A percentile compares a stretch with the other conserved stretches of the same genome.
Conservation (phyloP, 1,140 invertebrate species). For the Drosophila sturtevanti region DNA sequence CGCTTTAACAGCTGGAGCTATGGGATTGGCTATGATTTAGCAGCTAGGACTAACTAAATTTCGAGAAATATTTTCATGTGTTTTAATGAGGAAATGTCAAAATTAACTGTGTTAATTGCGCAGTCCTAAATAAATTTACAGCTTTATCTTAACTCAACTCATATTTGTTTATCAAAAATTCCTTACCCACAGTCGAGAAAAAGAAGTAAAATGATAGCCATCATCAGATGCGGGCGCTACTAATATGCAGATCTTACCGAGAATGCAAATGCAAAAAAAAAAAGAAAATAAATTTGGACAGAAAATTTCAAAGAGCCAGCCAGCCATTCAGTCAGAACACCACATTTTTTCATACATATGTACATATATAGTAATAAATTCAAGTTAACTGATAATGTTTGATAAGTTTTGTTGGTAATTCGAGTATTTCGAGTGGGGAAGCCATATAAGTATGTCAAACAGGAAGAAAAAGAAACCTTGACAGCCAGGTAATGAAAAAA, state of each 20-base stretch:
- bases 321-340: too few species aligned
- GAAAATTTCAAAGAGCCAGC: background rate
- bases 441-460: background rate
- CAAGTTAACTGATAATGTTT: background rate
- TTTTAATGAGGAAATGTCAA: background rate
- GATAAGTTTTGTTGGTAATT: background rate
- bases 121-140: background rate
- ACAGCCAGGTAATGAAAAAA: background rate
- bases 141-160: background rate
- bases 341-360: too few species aligned
- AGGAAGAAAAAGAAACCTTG: background rate
- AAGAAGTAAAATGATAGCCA: background rate
- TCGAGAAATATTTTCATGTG: background rate
- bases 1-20: background rate
- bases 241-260: background rate
- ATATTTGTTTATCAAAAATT: background rate
- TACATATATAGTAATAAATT: background rate
- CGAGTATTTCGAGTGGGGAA: background rate
- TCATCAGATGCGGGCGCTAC: background rate
- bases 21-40: background rate
- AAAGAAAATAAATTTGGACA: background rate
- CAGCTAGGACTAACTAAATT: too few species aligned
- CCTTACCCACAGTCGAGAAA: background rate
- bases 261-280: background rate
- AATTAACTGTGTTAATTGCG: background rate